Evolutionary conservation across 1,140 invertebrate genomes (phyloP).

Genomic region (Diabrotica virgifera): DNA sequence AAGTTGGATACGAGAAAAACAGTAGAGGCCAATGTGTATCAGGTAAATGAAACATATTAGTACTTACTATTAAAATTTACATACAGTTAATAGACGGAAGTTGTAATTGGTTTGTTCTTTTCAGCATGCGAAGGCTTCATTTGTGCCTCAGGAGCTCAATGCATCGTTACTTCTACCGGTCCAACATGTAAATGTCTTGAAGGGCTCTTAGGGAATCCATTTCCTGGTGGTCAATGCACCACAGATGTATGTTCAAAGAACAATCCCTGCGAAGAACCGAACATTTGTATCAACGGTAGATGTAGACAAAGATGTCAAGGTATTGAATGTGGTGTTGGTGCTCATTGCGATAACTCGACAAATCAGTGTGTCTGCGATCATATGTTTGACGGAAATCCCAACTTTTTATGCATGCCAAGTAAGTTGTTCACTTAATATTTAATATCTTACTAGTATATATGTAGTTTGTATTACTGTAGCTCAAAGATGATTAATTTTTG

Average conservation of each 20-base stretch:
- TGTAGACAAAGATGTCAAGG: conserved; percentile 84
- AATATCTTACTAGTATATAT: background rate
- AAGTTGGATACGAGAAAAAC: conserved; percentile 74
- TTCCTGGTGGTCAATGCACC: conserved; percentile 79
- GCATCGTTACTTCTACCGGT: conserved; percentile 79
- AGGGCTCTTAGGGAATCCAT: conserved; percentile 84
- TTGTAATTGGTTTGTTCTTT: conserved; percentile 22
- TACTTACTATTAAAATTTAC: background rate
- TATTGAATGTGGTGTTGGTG: conserved; percentile 77
- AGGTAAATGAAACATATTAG: conserved; percentile 52
- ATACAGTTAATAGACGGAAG: background rate
- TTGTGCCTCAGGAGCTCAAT: conserved; percentile 80
- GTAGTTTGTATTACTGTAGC: background rate
- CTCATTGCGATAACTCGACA: conserved; percentile 72
- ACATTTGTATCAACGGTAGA: conserved; percentile 77
- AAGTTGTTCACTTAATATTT: conserved; percentile 52
- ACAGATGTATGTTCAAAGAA: conserved; percentile 76
- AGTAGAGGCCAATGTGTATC: conserved; percentile 76
- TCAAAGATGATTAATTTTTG: background rate
- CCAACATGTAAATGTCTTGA: conserved; percentile 84
- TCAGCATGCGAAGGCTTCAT: conserved; percentile 74
- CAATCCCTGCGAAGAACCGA: conserved; percentile 71
- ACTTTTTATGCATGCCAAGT: conserved; percentile 87
- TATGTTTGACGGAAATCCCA: conserved; percentile 84
- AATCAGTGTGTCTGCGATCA: conserved; percentile 84